Evolutionary conservation across 2,888 invertebrate species (phyloP), one percentile per base, ranked within the genome.

Genomic region (Phengaris arion): DNA sequence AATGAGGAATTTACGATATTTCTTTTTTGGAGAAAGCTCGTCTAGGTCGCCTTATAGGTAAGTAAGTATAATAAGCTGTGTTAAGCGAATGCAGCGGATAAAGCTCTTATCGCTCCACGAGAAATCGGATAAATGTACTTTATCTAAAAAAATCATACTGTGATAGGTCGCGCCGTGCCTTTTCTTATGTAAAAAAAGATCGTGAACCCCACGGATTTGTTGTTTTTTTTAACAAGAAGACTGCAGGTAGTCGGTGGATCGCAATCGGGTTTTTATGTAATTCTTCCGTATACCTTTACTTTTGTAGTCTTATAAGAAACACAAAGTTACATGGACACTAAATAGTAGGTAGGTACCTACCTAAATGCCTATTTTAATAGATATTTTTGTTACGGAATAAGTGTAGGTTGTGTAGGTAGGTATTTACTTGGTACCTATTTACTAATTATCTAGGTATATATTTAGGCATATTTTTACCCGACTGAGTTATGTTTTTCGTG

Each of bases 101-200:
- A 93, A 93, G 22, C 64, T 64, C 85, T 93, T 92, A 93, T 93
- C 87, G 86, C 83, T 86, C 90, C 90, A 91, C 87, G 89, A 35
- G 46, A 22, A 9, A 9, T 35, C 35, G 45, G 85, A 90, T 90
- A 89, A 90, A 88, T 88, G 89, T 89, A 35, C 35, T 35, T 87
- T 87, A 81, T 85, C 83, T 87, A 85, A 92, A 92, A 90, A 81
- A 80, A 68, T 78, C 80, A 83, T 84, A 88, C 86, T 89, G 86
- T 88, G 85, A 90, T 89, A 92, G 89, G 91, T 91, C 90, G 89
- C 86, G 85, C 78, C 87, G 85, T 87, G 90, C 90, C 92, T 89
- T 88, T 89, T 84, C 85, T 81, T 82, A 84, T 79, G 91, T 85
- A 93, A 93, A 93, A 92, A 48, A 92, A 86, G 83, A 82, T 84